Conservation (phyloP, 2,888 invertebrate genomes). For the Lasioglossum pauxillum region DNA sequence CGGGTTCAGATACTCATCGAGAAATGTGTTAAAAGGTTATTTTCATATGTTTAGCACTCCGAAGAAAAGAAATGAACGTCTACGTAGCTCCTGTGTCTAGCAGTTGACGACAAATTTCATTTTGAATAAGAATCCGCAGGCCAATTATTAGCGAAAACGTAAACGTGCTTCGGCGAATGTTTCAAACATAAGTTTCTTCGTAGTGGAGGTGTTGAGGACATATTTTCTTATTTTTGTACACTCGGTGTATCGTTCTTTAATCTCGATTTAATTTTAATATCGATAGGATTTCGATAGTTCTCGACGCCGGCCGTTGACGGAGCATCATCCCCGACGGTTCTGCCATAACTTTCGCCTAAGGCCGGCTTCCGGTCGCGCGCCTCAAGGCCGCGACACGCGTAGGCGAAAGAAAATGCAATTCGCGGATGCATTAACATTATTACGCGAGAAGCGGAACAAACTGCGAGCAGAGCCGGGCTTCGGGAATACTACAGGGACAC, state of each 20-base stretch:
- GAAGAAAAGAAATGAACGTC: too few species aligned
- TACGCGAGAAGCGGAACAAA: constrained; percentile 32
- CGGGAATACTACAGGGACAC: background rate
- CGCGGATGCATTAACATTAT: constrained; percentile 46
- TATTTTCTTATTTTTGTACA: too few species aligned
- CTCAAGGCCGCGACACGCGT: constrained; percentile 10
- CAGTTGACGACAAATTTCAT: too few species aligned
- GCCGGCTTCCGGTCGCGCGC: background rate
- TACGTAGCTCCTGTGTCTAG: too few species aligned
- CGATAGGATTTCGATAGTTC: background rate
- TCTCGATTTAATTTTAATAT: too few species aligned
- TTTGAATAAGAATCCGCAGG: too few species aligned
- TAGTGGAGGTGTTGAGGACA: too few species aligned
- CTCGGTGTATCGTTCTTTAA: too few species aligned
- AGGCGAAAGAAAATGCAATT: constrained; percentile 32
- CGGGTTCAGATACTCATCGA: background rate
- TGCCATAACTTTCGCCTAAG: background rate
- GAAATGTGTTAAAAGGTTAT: background rate
- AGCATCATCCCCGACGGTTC: background rate
- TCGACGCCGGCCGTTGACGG: background rate
- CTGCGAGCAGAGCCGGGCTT: constrained; percentile 2
- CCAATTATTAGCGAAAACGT: too few species aligned
- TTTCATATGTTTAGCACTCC: too few species aligned
- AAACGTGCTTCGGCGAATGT: too few species aligned
- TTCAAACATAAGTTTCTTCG: too few species aligned